Evolutionary conservation across 2,113 vertebrate genomes (phyloP).

Genomic region (Urocolius indicus): DNA sequence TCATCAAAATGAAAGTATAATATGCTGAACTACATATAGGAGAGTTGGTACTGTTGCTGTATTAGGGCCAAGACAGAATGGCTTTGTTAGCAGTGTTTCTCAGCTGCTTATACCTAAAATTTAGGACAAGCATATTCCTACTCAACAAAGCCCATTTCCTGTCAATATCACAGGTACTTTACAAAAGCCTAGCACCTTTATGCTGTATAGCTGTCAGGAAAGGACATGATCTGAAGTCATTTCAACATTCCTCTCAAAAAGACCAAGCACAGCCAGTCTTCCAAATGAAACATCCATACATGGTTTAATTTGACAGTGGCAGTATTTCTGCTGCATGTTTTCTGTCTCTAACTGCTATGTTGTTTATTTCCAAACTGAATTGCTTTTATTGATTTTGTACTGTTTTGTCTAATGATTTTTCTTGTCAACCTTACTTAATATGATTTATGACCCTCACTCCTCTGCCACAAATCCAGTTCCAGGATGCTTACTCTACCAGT

Average conservation of each 20-base stretch:
- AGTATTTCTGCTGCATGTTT: not conserved
- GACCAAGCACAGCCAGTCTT: not conserved
- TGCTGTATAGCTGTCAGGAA: not conserved
- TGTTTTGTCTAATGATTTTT: conserved; percentile 25
- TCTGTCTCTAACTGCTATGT: not conserved
- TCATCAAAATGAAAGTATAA: not conserved
- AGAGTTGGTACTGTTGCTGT: not conserved
- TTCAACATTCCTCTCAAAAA: not conserved
- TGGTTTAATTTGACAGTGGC: not conserved
- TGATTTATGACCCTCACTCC: not conserved
- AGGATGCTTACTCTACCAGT: not conserved
- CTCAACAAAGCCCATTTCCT: not conserved
- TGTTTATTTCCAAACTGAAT: conserved; percentile 9
- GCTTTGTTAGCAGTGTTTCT: not conserved
- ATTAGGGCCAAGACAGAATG: not conserved
- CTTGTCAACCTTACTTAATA: not conserved
- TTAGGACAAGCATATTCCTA: not conserved
- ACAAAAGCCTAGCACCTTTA: not conserved
- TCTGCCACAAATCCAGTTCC: not conserved
- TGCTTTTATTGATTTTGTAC: conserved; percentile 29
- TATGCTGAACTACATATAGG: not conserved
- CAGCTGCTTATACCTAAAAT: not conserved
- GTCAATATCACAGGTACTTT: not conserved
- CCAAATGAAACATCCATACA: not conserved
- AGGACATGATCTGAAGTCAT: not conserved